A percentile compares a stretch with the other conserved stretches of the same genome.
phyloP scores from a whole-genome alignment of 2,888 invertebrate species.

The Tholera decimalis region DNA sequence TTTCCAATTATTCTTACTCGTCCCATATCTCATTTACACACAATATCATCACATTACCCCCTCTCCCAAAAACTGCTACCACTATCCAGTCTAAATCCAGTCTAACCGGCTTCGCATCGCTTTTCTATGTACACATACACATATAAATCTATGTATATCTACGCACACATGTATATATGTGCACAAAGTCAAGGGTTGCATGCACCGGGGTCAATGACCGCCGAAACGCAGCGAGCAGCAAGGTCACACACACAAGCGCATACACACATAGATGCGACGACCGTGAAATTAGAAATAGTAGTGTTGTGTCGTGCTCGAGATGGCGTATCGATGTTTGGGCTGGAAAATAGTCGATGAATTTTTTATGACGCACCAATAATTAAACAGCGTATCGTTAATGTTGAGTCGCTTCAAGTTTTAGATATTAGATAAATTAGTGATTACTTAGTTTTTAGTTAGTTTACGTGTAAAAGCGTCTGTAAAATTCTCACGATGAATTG shows the following conservation, averaged over 20 bases:
- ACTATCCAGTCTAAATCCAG: conserved; percentile 47
- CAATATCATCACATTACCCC: not conserved
- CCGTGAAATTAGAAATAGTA: conserved; percentile 90
- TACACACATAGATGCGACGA: conserved; percentile 80
- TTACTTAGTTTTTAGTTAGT: not conserved
- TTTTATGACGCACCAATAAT: not conserved
- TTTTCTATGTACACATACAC: conserved; percentile 44
- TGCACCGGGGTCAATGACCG: conserved; percentile 87
- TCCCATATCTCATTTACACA: not conserved
- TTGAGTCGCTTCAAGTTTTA: not conserved
- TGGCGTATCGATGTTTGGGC: conserved; percentile 34
- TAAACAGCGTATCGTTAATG: too few species aligned
- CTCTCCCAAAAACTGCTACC: conserved; percentile 8
- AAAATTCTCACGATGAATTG: not conserved
- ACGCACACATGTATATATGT: conserved; percentile 54
- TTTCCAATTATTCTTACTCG: not conserved
- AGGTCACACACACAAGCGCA: conserved; percentile 88
- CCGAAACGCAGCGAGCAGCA: conserved; percentile 87
- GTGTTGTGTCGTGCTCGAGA: conserved; percentile 70
- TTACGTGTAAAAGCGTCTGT: not conserved
- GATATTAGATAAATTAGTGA: not conserved
- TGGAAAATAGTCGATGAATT: conserved; percentile 27
- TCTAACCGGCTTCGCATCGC: conserved; percentile 40
- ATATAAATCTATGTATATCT: conserved; percentile 16
- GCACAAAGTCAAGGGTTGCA: conserved; percentile 88